Percentiles rank a stretch among this genome's conserved stretches.
These are phyloP conservation scores for Meloidogyne hapla DNA, from an alignment of 1,140 invertebrate species.

Conservation along the genomic window DNA sequence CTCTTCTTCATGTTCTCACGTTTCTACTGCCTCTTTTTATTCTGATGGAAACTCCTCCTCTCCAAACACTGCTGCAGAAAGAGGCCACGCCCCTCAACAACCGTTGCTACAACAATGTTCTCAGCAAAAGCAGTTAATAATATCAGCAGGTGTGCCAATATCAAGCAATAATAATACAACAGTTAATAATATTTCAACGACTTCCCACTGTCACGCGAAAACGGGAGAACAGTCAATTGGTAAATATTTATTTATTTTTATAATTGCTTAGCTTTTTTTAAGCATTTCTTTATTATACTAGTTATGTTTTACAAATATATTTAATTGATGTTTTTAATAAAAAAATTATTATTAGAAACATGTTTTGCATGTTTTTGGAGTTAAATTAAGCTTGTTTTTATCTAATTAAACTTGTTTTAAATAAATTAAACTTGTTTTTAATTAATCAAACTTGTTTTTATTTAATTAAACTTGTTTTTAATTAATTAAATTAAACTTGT, in stretches of 20 bases:
- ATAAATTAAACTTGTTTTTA: no score
- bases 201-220: neutral
- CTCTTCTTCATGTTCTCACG: neutral
- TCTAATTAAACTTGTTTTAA: no score
- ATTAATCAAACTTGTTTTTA: no score
- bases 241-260: no score
- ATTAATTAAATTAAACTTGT: no score
- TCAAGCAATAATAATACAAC: neutral
- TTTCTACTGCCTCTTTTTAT: neutral
- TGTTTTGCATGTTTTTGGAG: neutral
- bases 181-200: neutral
- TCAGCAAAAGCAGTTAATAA: neutral
- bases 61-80: neutral
- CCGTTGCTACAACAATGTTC: neutral
- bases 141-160: constrained; percentile 4
- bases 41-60: neutral
- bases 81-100: neutral
- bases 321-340: neutral
- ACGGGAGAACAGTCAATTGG: neutral
- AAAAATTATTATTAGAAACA: neutral
- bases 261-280: neutral
- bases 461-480: no score
- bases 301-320: neutral
- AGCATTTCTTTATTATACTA: neutral
- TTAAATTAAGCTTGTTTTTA: neutral